Evolutionary conservation across 2,888 invertebrate genomes (phyloP).

Genomic region (Cybosia mesomella): DNA sequence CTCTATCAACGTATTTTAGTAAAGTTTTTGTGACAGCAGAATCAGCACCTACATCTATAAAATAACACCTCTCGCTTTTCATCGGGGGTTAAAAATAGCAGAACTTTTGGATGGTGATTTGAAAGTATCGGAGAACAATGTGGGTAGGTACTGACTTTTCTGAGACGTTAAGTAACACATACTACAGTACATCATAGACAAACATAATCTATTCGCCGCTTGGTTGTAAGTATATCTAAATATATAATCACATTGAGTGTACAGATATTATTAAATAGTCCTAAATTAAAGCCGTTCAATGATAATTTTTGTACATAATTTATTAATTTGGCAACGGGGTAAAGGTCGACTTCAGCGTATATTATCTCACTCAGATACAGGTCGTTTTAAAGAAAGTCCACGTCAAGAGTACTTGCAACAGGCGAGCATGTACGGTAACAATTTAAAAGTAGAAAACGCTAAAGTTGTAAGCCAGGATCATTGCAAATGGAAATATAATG

Average conservation of each 20-base stretch:
- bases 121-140: neutral
- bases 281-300: constrained; percentile 27
- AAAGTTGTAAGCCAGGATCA: too few species aligned
- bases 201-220: constrained; percentile 36
- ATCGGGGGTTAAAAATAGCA: too few species aligned
- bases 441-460: too few species aligned
- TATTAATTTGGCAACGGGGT: neutral
- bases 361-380: too few species aligned
- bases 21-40: too few species aligned
- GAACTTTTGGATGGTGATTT: neutral
- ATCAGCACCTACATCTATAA: too few species aligned
- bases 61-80: too few species aligned
- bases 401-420: too few species aligned
- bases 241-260: constrained; percentile 27
- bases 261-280: constrained; percentile 3
- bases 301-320: constrained; percentile 14
- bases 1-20: too few species aligned
- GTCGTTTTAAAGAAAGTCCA: too few species aligned
- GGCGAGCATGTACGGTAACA: too few species aligned
- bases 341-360: neutral
- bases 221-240: constrained; percentile 23
- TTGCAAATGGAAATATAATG: too few species aligned
- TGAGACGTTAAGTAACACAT: constrained; percentile 13
- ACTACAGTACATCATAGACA: constrained; percentile 28
- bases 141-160: constrained; percentile 3